A percentile compares a stretch with the other conserved stretches of the same genome.
Conservation (phyloP, 2,113 vertebrate species). For the Gracilinanus agilis region DNA sequence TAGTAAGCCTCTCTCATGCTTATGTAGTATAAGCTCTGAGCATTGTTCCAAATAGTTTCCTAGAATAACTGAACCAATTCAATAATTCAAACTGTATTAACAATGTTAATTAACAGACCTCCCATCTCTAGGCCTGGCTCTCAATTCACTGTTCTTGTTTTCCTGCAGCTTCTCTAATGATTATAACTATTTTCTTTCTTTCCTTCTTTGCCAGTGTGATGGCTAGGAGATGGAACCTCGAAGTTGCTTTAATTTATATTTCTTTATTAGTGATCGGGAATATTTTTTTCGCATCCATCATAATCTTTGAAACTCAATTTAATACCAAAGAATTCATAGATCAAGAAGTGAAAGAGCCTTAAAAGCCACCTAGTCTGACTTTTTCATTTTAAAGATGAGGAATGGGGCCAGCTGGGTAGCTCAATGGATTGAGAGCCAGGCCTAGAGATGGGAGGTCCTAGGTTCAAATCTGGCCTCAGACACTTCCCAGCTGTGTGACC, state of each 20-base stretch:
- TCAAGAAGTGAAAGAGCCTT: not conserved
- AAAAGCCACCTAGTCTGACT: not conserved
- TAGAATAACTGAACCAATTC: not conserved
- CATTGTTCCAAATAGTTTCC: not conserved
- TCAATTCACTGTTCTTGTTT: not conserved
- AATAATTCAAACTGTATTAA: not conserved
- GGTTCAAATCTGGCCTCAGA: no score
- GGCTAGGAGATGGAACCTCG: not conserved
- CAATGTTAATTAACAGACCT: no score
- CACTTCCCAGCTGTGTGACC: no score
- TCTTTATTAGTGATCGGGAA: not conserved
- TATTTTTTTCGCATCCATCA: not conserved
- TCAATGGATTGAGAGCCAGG: no score
- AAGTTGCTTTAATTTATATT: not conserved
- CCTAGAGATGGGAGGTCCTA: no score
- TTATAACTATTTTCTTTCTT: not conserved
- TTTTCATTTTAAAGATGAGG: not conserved
- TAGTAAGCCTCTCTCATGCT: not conserved
- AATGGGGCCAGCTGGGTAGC: no score
- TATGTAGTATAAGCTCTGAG: not conserved
- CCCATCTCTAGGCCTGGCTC: no score
- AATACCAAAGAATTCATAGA: not conserved
- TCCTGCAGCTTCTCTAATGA: not conserved
- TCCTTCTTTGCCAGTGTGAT: not conserved
- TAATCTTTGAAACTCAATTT: not conserved